Evolutionary conservation across 2,888 invertebrate genomes (phyloP).

Genomic region (Danaus chrysippus): DNA sequence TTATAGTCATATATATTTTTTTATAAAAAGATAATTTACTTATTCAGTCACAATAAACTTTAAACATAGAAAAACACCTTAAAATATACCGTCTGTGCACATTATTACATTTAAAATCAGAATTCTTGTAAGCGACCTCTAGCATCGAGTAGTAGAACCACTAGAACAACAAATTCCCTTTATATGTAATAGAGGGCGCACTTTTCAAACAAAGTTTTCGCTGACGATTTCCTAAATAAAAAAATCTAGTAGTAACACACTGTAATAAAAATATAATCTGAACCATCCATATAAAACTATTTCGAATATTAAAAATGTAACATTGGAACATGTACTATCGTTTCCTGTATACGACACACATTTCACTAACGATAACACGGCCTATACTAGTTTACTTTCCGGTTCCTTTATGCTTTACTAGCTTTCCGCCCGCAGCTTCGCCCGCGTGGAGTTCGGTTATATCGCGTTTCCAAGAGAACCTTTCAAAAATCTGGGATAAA

Average conservation of each 20-base stretch:
- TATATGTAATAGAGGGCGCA: conserved; percentile 45
- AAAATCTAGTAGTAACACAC: too few species aligned
- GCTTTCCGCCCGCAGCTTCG: too few species aligned
- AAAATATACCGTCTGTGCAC: not conserved
- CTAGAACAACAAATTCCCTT: conserved; percentile 22
- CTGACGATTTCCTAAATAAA: too few species aligned
- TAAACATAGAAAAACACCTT: not conserved
- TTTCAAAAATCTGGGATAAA: too few species aligned
- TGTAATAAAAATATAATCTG: too few species aligned
- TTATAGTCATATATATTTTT: too few species aligned
- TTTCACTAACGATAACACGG: conserved; percentile 52
- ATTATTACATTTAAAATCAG: not conserved
- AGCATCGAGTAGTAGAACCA: conserved; percentile 49
- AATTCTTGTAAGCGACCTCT: conserved; percentile 42
- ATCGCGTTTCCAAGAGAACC: too few species aligned
- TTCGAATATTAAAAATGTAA: conserved; percentile 7
- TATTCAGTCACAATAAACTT: not conserved
- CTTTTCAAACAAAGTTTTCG: not conserved
- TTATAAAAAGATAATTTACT: not conserved
- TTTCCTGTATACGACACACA: conserved; percentile 64
- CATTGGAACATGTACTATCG: conserved; percentile 36
- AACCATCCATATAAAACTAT: not conserved
- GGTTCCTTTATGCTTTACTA: conserved; percentile 12
- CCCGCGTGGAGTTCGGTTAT: too few species aligned
- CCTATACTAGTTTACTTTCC: conserved; percentile 17